A percentile compares a stretch with the other conserved stretches of the same genome.
Evolutionary conservation across 2,797 vertebrate species (phyloP).

Genomic region (Bryconaethiops microstoma): DNA sequence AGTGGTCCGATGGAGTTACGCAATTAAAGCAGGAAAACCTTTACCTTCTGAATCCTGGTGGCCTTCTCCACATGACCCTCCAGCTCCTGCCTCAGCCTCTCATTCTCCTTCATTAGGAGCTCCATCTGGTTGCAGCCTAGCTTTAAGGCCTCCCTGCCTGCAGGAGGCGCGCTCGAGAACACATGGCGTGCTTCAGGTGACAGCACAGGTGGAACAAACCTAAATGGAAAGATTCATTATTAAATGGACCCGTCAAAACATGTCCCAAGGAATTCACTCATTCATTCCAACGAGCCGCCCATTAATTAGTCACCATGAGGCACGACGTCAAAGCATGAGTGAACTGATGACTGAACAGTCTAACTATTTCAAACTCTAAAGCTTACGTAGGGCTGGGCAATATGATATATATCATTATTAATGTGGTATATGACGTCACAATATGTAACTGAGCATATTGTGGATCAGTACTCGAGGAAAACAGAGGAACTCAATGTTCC

Average conservation of each 20-base stretch:
- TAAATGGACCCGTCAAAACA: not conserved
- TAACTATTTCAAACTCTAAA: conserved; percentile 6
- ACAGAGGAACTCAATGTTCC: no score
- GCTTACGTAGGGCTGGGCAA: no score
- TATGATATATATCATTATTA: no score
- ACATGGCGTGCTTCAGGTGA: conserved; percentile 65
- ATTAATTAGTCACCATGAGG: conserved; percentile 64
- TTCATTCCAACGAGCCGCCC: not conserved
- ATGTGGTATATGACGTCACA: no score
- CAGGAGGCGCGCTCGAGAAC: conserved; percentile 71
- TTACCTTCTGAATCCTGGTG: conserved; percentile 90
- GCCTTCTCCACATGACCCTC: conserved; percentile 86
- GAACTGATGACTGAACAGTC: conserved; percentile 35
- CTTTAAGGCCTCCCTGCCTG: conserved; percentile 80
- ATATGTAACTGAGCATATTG: no score
- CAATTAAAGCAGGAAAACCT: not conserved
- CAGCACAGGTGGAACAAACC: conserved; percentile 79
- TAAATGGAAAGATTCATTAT: conserved; percentile 52
- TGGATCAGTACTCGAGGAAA: no score
- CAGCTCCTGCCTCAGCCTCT: conserved; percentile 87
- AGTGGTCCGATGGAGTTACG: not conserved
- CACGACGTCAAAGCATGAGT: conserved; percentile 34
- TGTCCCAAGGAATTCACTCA: not conserved
- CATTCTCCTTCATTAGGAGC: conserved; percentile 87
- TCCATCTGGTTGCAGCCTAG: conserved; percentile 77